phyloP scores from a whole-genome alignment of 23 tunicate species.

The Styela plicata region DNA sequence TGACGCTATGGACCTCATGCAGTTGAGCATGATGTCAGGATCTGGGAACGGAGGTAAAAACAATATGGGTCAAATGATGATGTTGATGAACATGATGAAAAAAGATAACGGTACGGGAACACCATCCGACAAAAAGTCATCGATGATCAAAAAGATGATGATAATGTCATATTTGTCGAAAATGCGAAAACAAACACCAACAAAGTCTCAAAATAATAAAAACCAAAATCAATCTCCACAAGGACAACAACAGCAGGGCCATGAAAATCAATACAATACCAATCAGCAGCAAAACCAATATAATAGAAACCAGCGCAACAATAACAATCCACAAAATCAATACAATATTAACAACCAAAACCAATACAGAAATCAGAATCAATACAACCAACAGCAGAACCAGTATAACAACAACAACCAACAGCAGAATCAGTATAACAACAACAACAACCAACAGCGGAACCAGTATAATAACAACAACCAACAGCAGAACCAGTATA shows the following conservation, averaged over 20 bases:
- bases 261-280: neutral
- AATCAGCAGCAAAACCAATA: neutral
- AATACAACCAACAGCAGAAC: neutral
- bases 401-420: neutral
- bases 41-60: constrained; percentile 4
- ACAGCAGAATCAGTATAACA: neutral
- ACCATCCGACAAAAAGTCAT: neutral
- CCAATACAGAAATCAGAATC: neutral
- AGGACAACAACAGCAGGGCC: neutral
- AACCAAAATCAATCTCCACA: neutral
- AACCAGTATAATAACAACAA: neutral
- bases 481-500: neutral
- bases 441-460: neutral
- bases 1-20: constrained; percentile 3
- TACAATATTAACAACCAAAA: neutral
- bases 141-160: neutral
- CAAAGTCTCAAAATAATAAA: neutral
- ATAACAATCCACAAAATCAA: neutral
- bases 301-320: neutral
- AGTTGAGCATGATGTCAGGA: constrained; percentile 11
- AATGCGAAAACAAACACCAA: neutral
- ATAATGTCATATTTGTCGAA: neutral
- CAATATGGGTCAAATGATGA: constrained; percentile 4
- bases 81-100: constrained; percentile 10
- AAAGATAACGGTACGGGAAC: neutral